Evolutionary conservation across 2,888 invertebrate species (phyloP).

Genomic region (Ennomos erosarius): DNA sequence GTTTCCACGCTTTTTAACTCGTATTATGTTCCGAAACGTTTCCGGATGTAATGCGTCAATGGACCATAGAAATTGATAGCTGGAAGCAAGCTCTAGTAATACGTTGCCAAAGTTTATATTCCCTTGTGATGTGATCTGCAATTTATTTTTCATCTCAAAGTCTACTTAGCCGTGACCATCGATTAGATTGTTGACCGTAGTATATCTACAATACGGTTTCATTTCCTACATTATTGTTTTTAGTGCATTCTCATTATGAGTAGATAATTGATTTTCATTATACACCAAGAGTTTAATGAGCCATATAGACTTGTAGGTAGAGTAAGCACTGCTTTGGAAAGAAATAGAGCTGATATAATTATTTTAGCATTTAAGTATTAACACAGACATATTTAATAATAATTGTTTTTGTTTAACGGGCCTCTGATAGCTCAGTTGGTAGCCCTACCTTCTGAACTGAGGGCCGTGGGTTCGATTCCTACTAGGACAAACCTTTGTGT

Average conservation of each 20-base stretch:
- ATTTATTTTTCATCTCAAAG: constrained; percentile 17
- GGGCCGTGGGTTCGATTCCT: too few species aligned
- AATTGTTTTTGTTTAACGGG: too few species aligned
- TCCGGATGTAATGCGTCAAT: constrained; percentile 43
- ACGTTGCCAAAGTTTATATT: constrained; percentile 9
- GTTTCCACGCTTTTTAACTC: constrained; percentile 56
- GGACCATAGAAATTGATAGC: constrained; percentile 17
- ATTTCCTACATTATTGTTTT: neutral
- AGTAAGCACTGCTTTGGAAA: too few species aligned
- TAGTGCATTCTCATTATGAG: neutral
- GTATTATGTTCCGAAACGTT: constrained; percentile 47
- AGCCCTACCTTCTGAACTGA: too few species aligned
- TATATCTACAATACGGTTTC: neutral
- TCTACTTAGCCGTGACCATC: constrained; percentile 13
- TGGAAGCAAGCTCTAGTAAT: constrained; percentile 4
- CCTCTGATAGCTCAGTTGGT: too few species aligned
- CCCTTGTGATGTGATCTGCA: constrained; percentile 5
- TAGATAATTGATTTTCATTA: neutral
- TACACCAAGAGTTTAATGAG: too few species aligned
- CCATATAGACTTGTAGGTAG: too few species aligned
- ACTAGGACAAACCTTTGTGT: too few species aligned
- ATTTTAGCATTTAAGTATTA: too few species aligned
- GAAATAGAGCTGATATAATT: too few species aligned
- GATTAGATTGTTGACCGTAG: constrained; percentile 7
- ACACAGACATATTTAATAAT: too few species aligned